Conservation (phyloP, 2,113 vertebrate species). For the Lycaon pictus region DNA sequence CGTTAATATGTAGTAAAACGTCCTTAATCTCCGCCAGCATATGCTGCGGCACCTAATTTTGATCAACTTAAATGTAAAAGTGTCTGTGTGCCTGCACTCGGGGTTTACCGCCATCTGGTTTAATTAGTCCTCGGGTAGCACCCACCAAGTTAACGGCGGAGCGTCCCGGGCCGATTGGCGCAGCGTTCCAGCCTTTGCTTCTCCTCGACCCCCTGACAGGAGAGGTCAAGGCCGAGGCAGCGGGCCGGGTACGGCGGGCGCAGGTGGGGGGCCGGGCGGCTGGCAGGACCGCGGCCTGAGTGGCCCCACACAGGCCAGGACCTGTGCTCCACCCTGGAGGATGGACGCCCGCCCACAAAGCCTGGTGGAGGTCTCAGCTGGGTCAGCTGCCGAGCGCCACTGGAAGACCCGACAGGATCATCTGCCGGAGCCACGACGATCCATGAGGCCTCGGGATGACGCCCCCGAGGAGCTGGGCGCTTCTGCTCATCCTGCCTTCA, state of each 20-base stretch:
- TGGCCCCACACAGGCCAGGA: rapidly evolving
- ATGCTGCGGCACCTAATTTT: conserved; percentile 87
- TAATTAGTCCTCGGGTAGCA: conserved; percentile 87
- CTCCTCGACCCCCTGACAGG: conserved; percentile 67
- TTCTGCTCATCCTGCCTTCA: neutral
- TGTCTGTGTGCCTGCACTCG: conserved; percentile 79
- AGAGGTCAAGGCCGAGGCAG: conserved; percentile 79
- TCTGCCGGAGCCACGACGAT: neutral
- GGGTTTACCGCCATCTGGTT: conserved; percentile 87
- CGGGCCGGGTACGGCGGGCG: conserved; percentile 54
- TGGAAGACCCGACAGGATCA: neutral
- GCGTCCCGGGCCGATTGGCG: conserved; percentile 50
- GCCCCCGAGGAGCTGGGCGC: neutral
- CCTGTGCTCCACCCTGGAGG: neutral
- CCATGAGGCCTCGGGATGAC: neutral
- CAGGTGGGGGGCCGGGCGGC: rapidly evolving
- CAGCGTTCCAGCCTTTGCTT: conserved; percentile 67
- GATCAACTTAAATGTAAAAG: conserved; percentile 88
- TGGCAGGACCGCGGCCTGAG: rapidly evolving
- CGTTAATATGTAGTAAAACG: conserved; percentile 84
- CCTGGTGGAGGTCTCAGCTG: rapidly evolving
- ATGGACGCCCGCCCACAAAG: neutral
- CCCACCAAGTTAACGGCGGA: conserved; percentile 86
- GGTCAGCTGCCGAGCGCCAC: neutral
- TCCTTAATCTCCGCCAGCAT: conserved; percentile 85